These are phyloP conservation scores for Chromoteleia sp. DNA, from an alignment of 2,888 invertebrate species.

Conservation along the genomic window DNA sequence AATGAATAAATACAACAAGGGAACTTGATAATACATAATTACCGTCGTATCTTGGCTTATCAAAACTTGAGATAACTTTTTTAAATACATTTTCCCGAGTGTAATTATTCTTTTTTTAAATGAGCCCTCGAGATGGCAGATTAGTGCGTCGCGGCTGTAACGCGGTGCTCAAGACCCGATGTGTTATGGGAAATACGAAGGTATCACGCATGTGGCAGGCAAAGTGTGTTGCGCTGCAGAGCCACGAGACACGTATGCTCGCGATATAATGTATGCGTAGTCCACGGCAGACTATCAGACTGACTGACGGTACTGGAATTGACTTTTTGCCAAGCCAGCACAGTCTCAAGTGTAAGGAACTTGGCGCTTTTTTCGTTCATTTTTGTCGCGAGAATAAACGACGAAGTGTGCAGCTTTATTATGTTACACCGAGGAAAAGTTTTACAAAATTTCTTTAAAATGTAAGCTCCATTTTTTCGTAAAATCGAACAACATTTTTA, in stretches of 20 bases:
- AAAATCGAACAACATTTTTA: too few relatives aligned
- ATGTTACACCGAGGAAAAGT: not conserved
- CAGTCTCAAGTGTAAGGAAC: constrained; percentile 38
- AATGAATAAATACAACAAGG: constrained; percentile 12
- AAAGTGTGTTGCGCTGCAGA: constrained; percentile 31
- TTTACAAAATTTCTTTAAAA: not conserved
- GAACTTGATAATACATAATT: constrained; percentile 35
- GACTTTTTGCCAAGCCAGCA: constrained; percentile 49
- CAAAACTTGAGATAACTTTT: constrained; percentile 49
- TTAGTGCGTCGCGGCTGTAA: constrained; percentile 21
- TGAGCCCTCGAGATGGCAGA: constrained; percentile 57
- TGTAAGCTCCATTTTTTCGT: too few relatives aligned
- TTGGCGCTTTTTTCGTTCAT: constrained; percentile 11
- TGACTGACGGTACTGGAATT: constrained; percentile 45
- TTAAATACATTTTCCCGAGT: constrained; percentile 29
- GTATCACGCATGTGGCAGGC: constrained; percentile 51
- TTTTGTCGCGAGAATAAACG: constrained; percentile 39
- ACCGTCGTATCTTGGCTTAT: constrained; percentile 30
- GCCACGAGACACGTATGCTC: constrained; percentile 41
- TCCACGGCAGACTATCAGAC: constrained; percentile 47
- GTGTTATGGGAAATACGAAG: constrained; percentile 53
- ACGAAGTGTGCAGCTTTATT: constrained; percentile 17
- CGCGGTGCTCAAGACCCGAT: constrained; percentile 32
- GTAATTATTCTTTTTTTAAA: constrained; percentile 54
- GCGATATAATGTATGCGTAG: constrained; percentile 47